These are phyloP conservation scores for Hyppa rectilinea DNA, from an alignment of 2,888 invertebrate species.

Conservation along the genomic window DNA sequence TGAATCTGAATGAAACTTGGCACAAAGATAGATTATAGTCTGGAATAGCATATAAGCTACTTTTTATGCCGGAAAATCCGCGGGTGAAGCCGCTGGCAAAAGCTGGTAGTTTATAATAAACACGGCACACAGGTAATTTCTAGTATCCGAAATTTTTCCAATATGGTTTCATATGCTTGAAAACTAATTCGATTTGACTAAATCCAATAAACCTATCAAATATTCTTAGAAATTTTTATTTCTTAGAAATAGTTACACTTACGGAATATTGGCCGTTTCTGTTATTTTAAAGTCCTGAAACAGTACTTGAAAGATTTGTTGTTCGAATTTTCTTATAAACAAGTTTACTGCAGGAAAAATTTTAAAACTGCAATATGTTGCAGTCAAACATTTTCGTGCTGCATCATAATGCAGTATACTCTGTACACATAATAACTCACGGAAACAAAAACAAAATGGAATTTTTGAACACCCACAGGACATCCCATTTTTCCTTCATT, in stretches of 20 bases:
- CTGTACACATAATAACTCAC: neutral
- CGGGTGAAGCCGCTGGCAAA: too few species aligned
- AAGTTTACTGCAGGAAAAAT: neutral
- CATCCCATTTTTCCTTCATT: conserved; percentile 2
- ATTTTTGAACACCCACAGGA: neutral
- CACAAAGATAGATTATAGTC: too few species aligned
- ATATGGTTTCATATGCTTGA: neutral
- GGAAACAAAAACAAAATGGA: conserved; percentile 16
- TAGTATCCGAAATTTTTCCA: neutral
- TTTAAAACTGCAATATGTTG: neutral
- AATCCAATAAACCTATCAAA: neutral
- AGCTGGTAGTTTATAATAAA: neutral
- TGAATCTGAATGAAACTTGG: too few species aligned
- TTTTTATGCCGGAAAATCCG: too few species aligned
- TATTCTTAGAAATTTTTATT: conserved; percentile 6
- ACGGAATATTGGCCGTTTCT: neutral
- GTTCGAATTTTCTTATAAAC: neutral
- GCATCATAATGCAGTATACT: neutral
- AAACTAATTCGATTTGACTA: neutral
- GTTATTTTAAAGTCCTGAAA: neutral
- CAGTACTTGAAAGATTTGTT: neutral
- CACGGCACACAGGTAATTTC: neutral
- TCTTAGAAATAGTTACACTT: neutral
- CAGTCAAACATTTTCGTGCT: neutral
- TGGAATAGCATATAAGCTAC: too few species aligned